phyloP scores from a whole-genome alignment of 2,888 invertebrate species.

The Drosophila borborema region DNA sequence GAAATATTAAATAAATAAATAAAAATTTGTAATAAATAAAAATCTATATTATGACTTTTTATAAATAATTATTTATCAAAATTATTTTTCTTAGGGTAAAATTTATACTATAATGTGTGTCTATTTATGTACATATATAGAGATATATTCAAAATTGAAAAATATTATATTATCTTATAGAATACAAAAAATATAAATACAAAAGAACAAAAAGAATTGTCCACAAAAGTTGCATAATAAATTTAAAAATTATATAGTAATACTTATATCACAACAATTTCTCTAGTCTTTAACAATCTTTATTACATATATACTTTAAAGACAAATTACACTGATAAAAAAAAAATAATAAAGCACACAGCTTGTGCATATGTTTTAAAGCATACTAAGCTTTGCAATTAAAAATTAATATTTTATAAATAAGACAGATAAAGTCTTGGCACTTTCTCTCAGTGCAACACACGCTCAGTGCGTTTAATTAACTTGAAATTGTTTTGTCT shows the following conservation, averaged over 20 bases:
- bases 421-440: background rate
- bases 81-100: too few species aligned
- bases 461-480: constrained; percentile 25
- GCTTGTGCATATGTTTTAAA: background rate
- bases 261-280: background rate
- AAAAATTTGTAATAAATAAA: too few species aligned
- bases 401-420: background rate
- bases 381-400: background rate
- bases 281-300: background rate
- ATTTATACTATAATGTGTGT: too few species aligned
- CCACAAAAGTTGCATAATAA: too few species aligned
- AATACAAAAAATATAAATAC: too few species aligned
- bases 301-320: background rate
- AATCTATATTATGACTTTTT: too few species aligned
- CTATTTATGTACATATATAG: too few species aligned
- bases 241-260: background rate
- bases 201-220: too few species aligned
- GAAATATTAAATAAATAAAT: too few species aligned
- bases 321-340: background rate
- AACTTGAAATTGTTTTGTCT: constrained; percentile 10
- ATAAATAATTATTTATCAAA: too few species aligned
- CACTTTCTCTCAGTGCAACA: constrained; percentile 42
- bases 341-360: background rate
- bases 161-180: background rate
- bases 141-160: background rate